Conservation (phyloP, 2,113 vertebrate genomes). For the Tautogolabrus adspersus region DNA sequence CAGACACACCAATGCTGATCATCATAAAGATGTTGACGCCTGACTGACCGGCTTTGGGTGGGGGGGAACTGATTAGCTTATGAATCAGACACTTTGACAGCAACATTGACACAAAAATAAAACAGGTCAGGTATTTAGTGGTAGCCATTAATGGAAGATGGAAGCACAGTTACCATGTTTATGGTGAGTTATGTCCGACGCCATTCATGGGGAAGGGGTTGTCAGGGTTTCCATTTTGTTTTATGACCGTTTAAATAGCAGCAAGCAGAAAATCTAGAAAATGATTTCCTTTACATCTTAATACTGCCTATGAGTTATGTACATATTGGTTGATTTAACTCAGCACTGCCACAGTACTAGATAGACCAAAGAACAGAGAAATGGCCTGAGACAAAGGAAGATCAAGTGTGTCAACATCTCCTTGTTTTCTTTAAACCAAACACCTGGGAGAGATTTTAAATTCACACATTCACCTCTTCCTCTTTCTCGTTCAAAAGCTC, state of each 20-base stretch:
- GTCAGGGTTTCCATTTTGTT: constrained; percentile 61
- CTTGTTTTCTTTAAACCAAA: constrained; percentile 20
- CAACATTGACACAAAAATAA: constrained; percentile 25
- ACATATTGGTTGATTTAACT: constrained; percentile 31
- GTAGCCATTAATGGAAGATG: constrained; percentile 41
- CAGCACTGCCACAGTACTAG: constrained; percentile 7
- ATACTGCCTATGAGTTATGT: constrained; percentile 29
- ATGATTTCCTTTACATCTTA: constrained; percentile 36
- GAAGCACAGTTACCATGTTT: constrained; percentile 34
- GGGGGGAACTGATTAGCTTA: constrained; percentile 13
- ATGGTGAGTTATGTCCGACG: constrained; percentile 17
- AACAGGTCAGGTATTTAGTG: constrained; percentile 39
- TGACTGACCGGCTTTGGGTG: not conserved
- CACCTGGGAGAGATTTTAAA: constrained; percentile 13
- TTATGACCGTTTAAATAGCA: constrained; percentile 60
- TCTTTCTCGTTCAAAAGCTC: constrained; percentile 20
- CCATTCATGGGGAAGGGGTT: constrained; percentile 29
- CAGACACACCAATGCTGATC: not conserved
- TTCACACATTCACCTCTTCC: constrained; percentile 12
- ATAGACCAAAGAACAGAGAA: not conserved
- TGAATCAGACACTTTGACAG: constrained; percentile 1
- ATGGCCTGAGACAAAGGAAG: not conserved
- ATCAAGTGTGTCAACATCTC: constrained; percentile 17
- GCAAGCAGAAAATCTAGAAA: constrained; percentile 19
- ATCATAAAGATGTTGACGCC: constrained; percentile 9